Conservation (phyloP, 2,888 invertebrate species). For the Nudaria mundana region DNA sequence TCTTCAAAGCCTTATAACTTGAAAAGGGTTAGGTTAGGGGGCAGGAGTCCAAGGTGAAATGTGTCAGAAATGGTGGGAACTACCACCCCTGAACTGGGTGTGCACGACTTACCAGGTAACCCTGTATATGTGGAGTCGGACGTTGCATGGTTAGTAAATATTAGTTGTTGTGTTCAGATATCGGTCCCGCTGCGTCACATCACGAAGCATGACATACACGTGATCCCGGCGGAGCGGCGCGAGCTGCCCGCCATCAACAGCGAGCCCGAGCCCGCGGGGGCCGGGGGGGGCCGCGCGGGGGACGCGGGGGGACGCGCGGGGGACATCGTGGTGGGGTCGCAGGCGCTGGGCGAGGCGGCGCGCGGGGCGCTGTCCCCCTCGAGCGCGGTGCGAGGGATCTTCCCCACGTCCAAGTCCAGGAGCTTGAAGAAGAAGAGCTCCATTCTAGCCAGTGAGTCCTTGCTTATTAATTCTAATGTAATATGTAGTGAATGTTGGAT, state of each 20-base stretch:
- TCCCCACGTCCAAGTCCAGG: constrained; percentile 80
- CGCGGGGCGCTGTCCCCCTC: constrained; percentile 60
- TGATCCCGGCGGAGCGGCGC: constrained; percentile 51
- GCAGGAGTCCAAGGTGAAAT: too few relatives aligned
- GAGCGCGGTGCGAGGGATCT: constrained; percentile 78
- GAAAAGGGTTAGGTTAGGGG: too few relatives aligned
- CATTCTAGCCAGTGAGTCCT: constrained; percentile 85
- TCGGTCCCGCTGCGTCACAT: constrained; percentile 61
- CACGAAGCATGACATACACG: constrained; percentile 63
- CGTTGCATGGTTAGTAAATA: too few relatives aligned
- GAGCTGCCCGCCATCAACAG: constrained; percentile 56
- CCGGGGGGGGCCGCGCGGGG: background rate
- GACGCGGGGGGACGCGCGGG: constrained; percentile 11
- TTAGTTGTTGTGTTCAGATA: constrained; percentile 40
- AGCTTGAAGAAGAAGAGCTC: constrained; percentile 88
- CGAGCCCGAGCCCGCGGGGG: constrained; percentile 37
- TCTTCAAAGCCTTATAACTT: too few relatives aligned
- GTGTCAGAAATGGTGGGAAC: too few relatives aligned
- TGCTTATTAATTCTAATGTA: background rate
- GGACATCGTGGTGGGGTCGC: constrained; percentile 13
- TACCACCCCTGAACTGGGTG: too few relatives aligned
- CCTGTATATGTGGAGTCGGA: too few relatives aligned
- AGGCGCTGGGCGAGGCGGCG: constrained; percentile 21
- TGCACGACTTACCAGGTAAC: too few relatives aligned
- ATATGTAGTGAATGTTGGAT: too few relatives aligned